Evolutionary conservation across 2,113 vertebrate species (phyloP).

Genomic region (Enhydra lutris): DNA sequence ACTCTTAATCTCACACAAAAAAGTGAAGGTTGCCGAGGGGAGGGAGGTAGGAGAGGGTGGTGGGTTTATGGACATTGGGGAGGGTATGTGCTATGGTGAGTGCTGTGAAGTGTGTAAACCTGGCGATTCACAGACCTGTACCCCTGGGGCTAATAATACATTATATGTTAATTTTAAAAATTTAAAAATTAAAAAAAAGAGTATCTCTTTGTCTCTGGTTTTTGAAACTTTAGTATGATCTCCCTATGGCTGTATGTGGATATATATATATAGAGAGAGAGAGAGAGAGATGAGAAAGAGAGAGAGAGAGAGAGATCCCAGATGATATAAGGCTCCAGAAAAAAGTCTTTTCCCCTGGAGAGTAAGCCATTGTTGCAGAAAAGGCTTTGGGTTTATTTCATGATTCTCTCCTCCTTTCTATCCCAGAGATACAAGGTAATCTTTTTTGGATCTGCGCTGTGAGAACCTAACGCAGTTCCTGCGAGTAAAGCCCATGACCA

Average conservation of each 20-base stretch:
- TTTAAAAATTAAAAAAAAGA: background rate
- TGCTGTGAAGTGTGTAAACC: too few relatives aligned
- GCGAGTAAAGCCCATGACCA: background rate
- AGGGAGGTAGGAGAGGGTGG: too few relatives aligned
- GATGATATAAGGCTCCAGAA: background rate
- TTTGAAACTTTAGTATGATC: background rate
- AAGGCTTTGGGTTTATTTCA: background rate
- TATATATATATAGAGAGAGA: background rate
- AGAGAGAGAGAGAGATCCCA: background rate
- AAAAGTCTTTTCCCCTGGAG: background rate
- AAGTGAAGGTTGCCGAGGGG: too few relatives aligned
- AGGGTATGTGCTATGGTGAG: too few relatives aligned
- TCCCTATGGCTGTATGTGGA: background rate
- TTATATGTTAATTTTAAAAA: too few relatives aligned
- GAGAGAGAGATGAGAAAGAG: background rate
- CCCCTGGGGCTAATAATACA: too few relatives aligned
- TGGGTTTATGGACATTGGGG: too few relatives aligned
- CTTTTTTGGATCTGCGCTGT: background rate
- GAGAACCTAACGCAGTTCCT: background rate
- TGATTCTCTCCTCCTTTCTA: background rate
- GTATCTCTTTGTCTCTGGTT: background rate
- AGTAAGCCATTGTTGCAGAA: background rate
- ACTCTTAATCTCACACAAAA: too few relatives aligned
- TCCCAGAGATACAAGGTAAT: background rate
- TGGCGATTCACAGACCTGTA: too few relatives aligned